Evolutionary conservation across 2,113 vertebrate species (phyloP).

Genomic region (Indri indri): DNA sequence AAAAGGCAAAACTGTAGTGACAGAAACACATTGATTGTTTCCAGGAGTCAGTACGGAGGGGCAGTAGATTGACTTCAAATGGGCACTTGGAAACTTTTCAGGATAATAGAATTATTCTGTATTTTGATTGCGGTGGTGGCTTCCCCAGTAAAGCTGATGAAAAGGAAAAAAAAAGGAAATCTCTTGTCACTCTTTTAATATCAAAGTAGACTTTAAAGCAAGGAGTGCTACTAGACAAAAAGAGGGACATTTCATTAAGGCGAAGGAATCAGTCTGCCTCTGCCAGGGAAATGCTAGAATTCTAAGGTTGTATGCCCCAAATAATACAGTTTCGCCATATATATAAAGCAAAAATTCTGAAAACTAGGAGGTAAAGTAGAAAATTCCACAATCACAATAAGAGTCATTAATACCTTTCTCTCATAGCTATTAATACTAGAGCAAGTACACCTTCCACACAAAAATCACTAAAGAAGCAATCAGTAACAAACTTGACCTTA

Average conservation of each 20-base stretch:
- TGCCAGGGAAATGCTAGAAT: background rate
- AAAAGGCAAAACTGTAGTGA: background rate
- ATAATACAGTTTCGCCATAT: background rate
- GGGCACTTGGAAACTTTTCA: background rate
- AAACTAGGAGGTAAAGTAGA: background rate
- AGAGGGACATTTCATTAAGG: background rate
- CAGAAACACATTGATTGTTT: background rate
- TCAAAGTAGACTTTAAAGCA: background rate
- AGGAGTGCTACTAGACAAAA: background rate
- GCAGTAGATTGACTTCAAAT: background rate
- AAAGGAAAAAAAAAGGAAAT: background rate
- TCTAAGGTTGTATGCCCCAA: background rate
- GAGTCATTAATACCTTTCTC: background rate
- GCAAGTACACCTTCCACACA: background rate
- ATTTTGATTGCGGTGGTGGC: background rate
- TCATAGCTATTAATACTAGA: background rate
- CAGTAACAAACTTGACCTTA: background rate
- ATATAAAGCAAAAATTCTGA: conserved; percentile 4
- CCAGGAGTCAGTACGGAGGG: background rate
- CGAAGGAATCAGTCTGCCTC: background rate
- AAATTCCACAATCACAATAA: background rate
- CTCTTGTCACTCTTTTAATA: background rate
- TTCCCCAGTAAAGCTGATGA: background rate
- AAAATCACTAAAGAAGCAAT: background rate
- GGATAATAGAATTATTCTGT: background rate